These are phyloP conservation scores for Oenanthe melanoleuca DNA, from an alignment of 2,113 vertebrate genomes.

Conservation along the genomic window DNA sequence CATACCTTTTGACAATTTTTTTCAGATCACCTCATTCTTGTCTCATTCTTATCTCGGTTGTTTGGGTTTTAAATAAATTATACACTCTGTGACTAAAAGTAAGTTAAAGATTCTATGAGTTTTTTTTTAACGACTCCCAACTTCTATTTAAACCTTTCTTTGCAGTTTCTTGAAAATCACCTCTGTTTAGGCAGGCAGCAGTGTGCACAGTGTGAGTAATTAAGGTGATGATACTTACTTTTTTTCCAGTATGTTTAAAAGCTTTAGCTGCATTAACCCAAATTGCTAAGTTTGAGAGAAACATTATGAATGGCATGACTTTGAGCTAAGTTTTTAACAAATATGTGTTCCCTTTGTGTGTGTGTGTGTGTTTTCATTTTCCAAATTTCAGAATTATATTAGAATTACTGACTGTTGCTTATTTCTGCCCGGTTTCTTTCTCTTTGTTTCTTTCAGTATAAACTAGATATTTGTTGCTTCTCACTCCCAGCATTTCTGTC, in stretches of 20 bases:
- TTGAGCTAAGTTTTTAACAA: neutral
- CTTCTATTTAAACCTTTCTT: neutral
- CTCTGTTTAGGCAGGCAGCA: neutral
- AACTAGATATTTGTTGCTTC: neutral
- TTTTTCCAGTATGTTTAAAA: neutral
- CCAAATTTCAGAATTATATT: neutral
- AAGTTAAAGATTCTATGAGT: neutral
- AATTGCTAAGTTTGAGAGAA: neutral
- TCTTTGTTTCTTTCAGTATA: neutral
- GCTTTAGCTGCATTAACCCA: neutral
- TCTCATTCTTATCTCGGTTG: neutral
- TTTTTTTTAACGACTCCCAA: neutral
- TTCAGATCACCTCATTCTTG: neutral
- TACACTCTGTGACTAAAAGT: neutral
- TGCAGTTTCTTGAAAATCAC: neutral
- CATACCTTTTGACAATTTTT: accelerated
- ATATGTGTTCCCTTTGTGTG: neutral
- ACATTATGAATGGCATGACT: neutral
- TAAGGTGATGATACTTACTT: neutral
- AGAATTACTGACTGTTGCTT: neutral
- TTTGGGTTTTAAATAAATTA: neutral
- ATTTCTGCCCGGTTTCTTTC: neutral
- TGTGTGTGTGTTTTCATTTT: neutral
- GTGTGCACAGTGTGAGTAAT: neutral
- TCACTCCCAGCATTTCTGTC: neutral